A percentile compares a stretch with the other conserved stretches of the same genome.
Conservation (phyloP, 2,888 invertebrate genomes). For the Phrixothrix hirtus region DNA sequence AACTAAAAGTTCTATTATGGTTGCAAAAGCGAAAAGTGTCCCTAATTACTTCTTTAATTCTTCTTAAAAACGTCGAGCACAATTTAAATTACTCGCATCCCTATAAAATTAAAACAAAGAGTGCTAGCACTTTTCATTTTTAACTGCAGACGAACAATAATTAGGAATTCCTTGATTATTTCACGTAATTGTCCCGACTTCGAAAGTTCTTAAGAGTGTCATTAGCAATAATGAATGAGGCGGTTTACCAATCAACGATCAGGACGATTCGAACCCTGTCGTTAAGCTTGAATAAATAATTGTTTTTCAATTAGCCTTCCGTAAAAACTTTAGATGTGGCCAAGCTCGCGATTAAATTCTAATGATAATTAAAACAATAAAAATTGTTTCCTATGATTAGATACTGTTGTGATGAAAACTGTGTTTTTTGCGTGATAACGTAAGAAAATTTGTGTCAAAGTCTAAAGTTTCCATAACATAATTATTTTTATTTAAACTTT, state of each 20-base stretch:
- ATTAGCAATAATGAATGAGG: constrained; percentile 56
- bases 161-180: constrained; percentile 55
- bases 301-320: constrained; percentile 53
- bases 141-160: constrained; percentile 50
- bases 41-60: constrained; percentile 52
- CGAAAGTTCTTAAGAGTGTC: constrained; percentile 52
- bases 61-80: constrained; percentile 46
- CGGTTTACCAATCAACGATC: constrained; percentile 49
- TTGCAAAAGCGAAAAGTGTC: constrained; percentile 47
- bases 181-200: constrained; percentile 52
- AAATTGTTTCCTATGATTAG: too few relatives aligned
- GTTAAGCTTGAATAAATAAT: constrained; percentile 54
- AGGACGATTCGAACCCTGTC: constrained; percentile 46
- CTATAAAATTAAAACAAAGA: constrained; percentile 45
- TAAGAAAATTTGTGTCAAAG: too few relatives aligned
- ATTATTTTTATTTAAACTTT: too few relatives aligned
- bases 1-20: constrained; percentile 50
- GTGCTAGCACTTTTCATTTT: constrained; percentile 50
- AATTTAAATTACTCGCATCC: constrained; percentile 40
- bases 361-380: too few relatives aligned
- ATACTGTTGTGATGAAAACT: too few relatives aligned
- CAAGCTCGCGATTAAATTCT: constrained; percentile 18
- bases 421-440: too few relatives aligned
- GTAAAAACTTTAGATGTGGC: constrained; percentile 39
- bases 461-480: too few relatives aligned